phyloP scores from a whole-genome alignment of 2,888 invertebrate genomes.

The Pelosia muscerda region DNA sequence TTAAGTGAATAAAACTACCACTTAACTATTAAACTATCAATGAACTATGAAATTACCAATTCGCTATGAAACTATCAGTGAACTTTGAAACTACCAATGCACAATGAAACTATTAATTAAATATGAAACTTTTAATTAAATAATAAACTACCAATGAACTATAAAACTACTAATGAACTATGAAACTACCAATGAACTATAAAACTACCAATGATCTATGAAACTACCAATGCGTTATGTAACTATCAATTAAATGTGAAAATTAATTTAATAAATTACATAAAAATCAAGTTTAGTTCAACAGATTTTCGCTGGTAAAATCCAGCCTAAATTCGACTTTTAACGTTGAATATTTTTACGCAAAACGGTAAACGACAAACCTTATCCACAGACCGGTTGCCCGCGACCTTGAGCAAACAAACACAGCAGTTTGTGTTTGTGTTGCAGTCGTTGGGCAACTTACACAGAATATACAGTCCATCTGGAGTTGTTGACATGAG shows the following conservation, averaged over 20 bases:
- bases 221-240: neutral
- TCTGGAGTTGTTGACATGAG: conserved; percentile 25
- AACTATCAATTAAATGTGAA: too few species aligned
- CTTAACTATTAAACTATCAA: neutral
- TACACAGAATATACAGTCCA: conserved; percentile 12
- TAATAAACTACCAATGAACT: neutral
- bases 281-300: neutral
- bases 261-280: neutral
- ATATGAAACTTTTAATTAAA: too few species aligned
- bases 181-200: neutral
- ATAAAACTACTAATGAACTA: neutral
- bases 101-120: too few species aligned
- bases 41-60: too few species aligned
- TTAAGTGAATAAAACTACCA: neutral
- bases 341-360: conserved; percentile 6
- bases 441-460: conserved; percentile 21
- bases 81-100: too few species aligned
- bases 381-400: conserved; percentile 39
- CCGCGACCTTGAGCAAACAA: conserved; percentile 65
- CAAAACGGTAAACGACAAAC: conserved; percentile 48
- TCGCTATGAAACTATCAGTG: too few species aligned
- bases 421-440: conserved; percentile 22
- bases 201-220: neutral
- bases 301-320: neutral
- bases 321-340: neutral